These are phyloP conservation scores for Gambelia wislizenii DNA, from an alignment of 2,797 vertebrate genomes.

Conservation along the genomic window DNA sequence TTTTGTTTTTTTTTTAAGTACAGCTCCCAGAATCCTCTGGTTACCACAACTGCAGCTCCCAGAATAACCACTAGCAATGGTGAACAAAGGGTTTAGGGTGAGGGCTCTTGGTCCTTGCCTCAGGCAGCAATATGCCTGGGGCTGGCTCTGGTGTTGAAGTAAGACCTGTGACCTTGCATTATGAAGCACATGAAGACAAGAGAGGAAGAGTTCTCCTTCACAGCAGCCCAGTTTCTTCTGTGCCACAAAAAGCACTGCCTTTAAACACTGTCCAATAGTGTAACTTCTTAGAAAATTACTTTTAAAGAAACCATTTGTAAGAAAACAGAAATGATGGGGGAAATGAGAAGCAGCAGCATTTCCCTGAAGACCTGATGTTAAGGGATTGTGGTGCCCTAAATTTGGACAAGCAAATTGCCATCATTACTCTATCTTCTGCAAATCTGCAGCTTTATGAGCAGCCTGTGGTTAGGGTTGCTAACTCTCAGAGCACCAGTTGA, in stretches of 20 bases:
- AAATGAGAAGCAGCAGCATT: slow-evolving; percentile 3
- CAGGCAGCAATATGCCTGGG: neutral
- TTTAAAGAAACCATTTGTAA: neutral
- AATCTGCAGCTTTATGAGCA: neutral
- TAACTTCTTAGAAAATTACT: neutral
- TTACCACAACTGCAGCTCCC: no score
- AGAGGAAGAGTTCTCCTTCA: neutral
- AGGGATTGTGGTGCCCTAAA: neutral
- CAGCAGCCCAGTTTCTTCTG: neutral
- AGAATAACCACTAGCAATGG: no score
- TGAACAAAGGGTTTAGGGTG: neutral
- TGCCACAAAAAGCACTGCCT: neutral
- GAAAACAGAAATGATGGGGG: neutral
- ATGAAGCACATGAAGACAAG: no score
- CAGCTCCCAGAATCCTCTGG: no score
- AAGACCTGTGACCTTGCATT: neutral
- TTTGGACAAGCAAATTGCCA: neutral
- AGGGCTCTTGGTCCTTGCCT: neutral
- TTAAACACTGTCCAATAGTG: neutral
- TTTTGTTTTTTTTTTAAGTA: no score
- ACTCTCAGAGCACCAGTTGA: neutral
- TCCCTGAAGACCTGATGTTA: neutral
- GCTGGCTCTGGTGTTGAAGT: neutral
- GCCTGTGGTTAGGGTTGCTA: neutral
- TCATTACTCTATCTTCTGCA: neutral